Evolutionary conservation across 2,113 vertebrate genomes (phyloP).

Genomic region (Candoia aspera): DNA sequence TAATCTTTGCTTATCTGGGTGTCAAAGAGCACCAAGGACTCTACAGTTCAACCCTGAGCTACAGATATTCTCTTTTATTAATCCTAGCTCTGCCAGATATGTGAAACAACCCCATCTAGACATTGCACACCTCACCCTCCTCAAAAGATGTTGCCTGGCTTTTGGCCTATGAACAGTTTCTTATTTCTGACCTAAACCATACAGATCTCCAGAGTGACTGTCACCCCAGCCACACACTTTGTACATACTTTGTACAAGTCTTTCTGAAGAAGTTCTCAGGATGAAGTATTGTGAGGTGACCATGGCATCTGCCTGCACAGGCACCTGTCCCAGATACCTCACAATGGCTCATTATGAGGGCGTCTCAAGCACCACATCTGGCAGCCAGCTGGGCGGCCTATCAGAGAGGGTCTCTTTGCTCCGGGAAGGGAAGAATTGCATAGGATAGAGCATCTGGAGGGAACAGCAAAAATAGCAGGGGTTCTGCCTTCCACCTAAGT

Average conservation of each 20-base stretch:
- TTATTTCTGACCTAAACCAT: neutral
- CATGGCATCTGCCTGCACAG: neutral
- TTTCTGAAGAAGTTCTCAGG: neutral
- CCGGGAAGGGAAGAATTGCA: neutral
- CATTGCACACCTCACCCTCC: too few species aligned
- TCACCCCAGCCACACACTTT: neutral
- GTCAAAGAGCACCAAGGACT: too few species aligned
- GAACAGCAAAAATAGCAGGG: neutral
- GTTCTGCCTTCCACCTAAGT: neutral
- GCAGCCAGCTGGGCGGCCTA: neutral
- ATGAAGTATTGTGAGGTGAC: neutral
- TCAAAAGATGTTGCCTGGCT: too few species aligned
- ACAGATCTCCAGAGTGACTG: neutral
- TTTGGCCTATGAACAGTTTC: neutral
- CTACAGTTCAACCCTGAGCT: too few species aligned
- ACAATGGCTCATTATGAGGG: neutral
- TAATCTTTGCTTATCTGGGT: too few species aligned
- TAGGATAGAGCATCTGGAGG: neutral
- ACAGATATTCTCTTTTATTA: neutral
- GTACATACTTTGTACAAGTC: neutral
- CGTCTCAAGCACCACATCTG: neutral
- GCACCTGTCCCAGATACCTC: neutral
- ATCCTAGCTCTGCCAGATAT: neutral
- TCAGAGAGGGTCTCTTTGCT: neutral
- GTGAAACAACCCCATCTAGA: neutral